phyloP scores from a whole-genome alignment of 1,140 invertebrate species.

The Drosophila ohnishii region DNA sequence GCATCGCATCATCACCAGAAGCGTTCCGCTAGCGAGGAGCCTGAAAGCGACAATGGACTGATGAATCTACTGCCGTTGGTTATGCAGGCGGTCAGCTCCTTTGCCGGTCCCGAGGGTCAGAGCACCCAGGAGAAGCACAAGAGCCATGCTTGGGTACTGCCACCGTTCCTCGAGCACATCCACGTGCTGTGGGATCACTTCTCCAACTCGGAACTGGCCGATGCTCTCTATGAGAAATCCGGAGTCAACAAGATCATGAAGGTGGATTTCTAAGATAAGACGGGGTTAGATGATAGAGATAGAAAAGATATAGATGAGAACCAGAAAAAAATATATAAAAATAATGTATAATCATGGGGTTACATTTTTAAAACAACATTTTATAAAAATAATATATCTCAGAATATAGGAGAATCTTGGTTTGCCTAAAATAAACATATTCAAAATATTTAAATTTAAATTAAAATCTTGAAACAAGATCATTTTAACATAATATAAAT shows the following conservation, averaged over 20 bases:
- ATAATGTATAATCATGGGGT: too few species aligned
- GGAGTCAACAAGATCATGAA: constrained; percentile 87
- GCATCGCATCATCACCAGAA: constrained; percentile 64
- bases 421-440: neutral
- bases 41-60: constrained; percentile 84
- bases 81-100: constrained; percentile 85
- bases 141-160: constrained; percentile 89
- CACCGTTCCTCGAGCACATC: constrained; percentile 89
- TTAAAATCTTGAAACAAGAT: neutral
- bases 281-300: too few species aligned
- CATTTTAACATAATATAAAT: neutral
- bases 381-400: neutral
- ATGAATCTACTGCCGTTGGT: constrained; percentile 87
- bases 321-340: neutral
- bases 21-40: constrained; percentile 47
- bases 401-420: neutral
- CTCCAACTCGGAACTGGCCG: constrained; percentile 89
- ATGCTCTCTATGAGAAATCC: constrained; percentile 88
- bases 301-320: neutral
- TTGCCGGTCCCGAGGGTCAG: constrained; percentile 84
- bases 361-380: neutral
- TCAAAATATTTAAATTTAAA: neutral
- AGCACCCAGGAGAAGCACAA: constrained; percentile 86
- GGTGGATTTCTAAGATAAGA: constrained; percentile 75
- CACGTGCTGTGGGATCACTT: constrained; percentile 91